Evolutionary conservation across 1,140 invertebrate species (phyloP), one percentile per base, ranked within the genome.

Genomic region (Lordiphosa clarofinis): DNA sequence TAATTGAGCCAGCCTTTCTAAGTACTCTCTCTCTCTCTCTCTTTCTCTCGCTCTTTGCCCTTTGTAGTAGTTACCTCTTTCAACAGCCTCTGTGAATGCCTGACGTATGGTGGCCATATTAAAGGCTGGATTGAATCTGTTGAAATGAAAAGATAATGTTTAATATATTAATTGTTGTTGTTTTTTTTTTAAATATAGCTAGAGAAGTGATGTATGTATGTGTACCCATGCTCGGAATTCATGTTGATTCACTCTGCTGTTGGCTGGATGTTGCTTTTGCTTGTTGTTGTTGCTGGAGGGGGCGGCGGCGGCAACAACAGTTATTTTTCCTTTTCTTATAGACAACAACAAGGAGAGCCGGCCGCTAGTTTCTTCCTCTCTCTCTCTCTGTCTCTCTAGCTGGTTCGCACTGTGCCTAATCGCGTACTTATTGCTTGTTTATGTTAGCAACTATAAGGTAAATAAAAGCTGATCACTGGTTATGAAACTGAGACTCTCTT

Each of bases 81-180:
- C 95, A 53, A 96, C 95, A 58, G 95, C 95, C 91, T 97, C 95
- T 92, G 96, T 96, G 90, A 97, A 94, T 73, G 96, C 96, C 92
- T 97, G 96, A 87, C 96, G 96, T 90, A 97, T 96, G 73, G 95
- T 94, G 89, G 95, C 94, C 92, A 96, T 96, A 89, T 96, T 96
- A 91, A 96, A 95, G 81, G 94, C 93, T 90, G 95, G 94, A 92
- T 95, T 96, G 90, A 96, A 96, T 92, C 95, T 95, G 91, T 56
- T 1, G 33, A 9, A 15, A 24, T 91, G 91, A 88, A 12, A 60
- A 10, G 3, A 4, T 43, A 19, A 21, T 19, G 33, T 42, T 31
- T 57, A 44, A 35, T 46, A 57, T 11, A 37, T 12, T 2, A 35
- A 36, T 24, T 21, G 10, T 4, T 15, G n/a, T n/a, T n/a, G n/a